phyloP scores from a whole-genome alignment of 2,797 vertebrate genomes.

The Neopelma chrysocephalum region DNA sequence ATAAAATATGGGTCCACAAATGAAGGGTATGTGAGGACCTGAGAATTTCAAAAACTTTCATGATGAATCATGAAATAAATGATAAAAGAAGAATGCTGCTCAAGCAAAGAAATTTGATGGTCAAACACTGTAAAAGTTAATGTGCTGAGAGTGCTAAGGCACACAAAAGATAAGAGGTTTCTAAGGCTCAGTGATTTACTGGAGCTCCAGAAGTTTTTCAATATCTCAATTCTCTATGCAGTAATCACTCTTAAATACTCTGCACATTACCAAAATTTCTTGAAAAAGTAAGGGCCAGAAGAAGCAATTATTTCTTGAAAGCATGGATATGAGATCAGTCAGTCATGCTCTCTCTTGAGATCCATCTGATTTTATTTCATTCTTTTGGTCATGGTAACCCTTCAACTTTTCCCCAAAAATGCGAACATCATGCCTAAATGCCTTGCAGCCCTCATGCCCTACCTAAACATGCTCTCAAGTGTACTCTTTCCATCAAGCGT shows the following conservation, averaged over 20 bases:
- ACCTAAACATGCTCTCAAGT: neutral
- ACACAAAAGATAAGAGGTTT: neutral
- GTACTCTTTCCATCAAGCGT: neutral
- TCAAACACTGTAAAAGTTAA: neutral
- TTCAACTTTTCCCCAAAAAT: neutral
- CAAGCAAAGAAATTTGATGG: neutral
- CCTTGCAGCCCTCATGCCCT: neutral
- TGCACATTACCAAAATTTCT: neutral
- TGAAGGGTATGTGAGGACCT: neutral
- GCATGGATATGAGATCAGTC: neutral
- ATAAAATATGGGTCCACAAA: neutral
- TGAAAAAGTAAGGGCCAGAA: neutral
- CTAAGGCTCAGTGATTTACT: neutral
- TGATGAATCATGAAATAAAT: neutral
- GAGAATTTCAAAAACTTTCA: neutral
- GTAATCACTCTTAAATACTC: neutral
- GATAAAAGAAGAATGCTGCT: neutral
- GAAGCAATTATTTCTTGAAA: neutral
- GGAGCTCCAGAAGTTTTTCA: neutral
- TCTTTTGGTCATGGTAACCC: neutral
- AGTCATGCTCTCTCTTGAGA: neutral
- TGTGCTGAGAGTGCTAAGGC: neutral
- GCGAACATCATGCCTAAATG: neutral
- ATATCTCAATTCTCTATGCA: neutral
- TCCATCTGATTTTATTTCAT: neutral